Evolutionary conservation across 2,113 vertebrate species (phyloP).

Genomic region (Narcine bancroftii): DNA sequence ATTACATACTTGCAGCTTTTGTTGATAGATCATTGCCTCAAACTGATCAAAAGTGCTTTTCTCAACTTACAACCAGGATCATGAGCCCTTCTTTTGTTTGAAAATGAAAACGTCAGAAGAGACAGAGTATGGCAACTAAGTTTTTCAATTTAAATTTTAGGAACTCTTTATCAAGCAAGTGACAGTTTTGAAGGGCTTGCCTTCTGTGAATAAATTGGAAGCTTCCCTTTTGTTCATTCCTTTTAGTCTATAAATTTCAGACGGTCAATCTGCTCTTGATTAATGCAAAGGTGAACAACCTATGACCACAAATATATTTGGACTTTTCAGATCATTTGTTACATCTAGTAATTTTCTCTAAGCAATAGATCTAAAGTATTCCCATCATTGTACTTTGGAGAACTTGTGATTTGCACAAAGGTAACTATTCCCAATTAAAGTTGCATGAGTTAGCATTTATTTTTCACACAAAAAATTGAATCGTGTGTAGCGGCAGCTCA

Average conservation of each 20-base stretch:
- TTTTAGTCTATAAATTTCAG: background rate
- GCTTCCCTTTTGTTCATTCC: background rate
- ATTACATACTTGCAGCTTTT: background rate
- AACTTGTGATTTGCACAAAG: background rate
- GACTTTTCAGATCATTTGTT: background rate
- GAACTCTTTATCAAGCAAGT: background rate
- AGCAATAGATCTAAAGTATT: background rate
- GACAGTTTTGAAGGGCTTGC: background rate
- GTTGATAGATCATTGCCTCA: background rate
- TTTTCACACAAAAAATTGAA: too few species aligned
- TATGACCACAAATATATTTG: background rate
- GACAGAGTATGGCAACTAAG: background rate
- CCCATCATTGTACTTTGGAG: background rate
- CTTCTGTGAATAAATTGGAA: background rate
- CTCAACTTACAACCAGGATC: background rate
- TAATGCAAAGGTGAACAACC: background rate
- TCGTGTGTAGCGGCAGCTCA: too few species aligned
- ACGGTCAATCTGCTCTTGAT: background rate
- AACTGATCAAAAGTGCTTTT: background rate
- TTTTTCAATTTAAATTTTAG: background rate
- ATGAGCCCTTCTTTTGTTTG: background rate
- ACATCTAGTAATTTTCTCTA: too few species aligned
- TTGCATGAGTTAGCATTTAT: background rate
- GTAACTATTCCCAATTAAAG: background rate
- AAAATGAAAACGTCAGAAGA: background rate